Evolutionary conservation across 2,113 vertebrate genomes (phyloP), one percentile per base, ranked within the genome.

Genomic region (Syngnathus scovelli): DNA sequence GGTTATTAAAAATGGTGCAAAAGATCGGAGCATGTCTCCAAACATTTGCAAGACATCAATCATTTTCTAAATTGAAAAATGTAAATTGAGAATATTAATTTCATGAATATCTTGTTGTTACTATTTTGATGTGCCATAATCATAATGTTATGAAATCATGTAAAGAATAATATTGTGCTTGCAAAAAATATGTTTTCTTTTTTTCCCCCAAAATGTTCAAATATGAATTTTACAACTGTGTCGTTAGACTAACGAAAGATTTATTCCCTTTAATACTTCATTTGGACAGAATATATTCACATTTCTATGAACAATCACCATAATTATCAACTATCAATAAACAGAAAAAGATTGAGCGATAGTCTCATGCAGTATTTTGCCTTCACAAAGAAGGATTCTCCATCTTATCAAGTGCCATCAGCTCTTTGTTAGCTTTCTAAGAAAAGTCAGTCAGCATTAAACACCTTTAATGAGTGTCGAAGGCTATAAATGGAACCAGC

Each of bases 401-500:
- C 39, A 7, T 71, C 67, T 75, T 65, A 38, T 3, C n/a, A 44
- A 62, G 18, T 16, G 41, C 63, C 33, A 60, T 37, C 18, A 46
- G 52, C 63, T 76, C 60, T 52, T 68, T 77, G 49, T 72, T 72
- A 56, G 41, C 65, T 75, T 60, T 76, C 67, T 63, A 72, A 77
- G 67, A 73, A 75, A 74, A 78, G 75, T 77, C 68, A 75, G 62
- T 73, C 44, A 69, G 69, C 79, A 72, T 81, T 79, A 74, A 78
- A 78, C 61, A 61, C 71, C 66, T 78, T 86, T 88, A 85, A 90
- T 84, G 87, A 83, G 74, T 74, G 79, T 82, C 89, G 87, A 85
- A 82, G 81, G 77, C 82, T 81, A 76, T 83, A 82, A 88, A 90
- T 70, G 74, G 72, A 80, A 86, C 85, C 77, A 77, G 64, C 77